Evolutionary conservation across 2,797 vertebrate genomes (phyloP), one percentile per base, ranked within the genome.

Genomic region (Argentina silus): DNA sequence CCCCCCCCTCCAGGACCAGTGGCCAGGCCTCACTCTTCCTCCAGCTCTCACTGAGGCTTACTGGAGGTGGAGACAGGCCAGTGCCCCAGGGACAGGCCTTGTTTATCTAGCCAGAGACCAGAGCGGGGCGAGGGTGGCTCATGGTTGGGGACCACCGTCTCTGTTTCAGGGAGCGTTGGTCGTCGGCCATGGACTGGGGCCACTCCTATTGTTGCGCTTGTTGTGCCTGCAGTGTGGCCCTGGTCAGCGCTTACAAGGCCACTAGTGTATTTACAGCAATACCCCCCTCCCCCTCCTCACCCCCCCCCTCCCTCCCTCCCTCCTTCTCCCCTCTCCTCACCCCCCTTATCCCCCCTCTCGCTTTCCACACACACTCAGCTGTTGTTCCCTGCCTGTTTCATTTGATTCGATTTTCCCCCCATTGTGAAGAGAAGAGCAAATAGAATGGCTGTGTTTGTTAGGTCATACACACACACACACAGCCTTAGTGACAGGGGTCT

Each of bases 401-500:
- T 90, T 82, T 78, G 85, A 88, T 88, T 86, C 82, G 83, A 88
- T 66, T 88, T 56, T 72, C 70, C 80, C 78, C 85, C 69, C 78
- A 85, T 89, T 90, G 89, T 91, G 81, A 85, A 81, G 17, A 48
- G 75, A 55, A 45, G 82, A 78, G 81, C 83, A 83, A 86, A 83
- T 81, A 86, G 79, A 85, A 83, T 67, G 57, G 72, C 70, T 10
- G 75, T 70, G 78, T 86, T 82, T 84, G 74, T 85, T 83, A 85
- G 81, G 65, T 63, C 53, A 36, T 36, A 45, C 7, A 45, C 73
- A 15, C 8, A 36, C 27, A 65, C 50, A 42, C 36, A 48, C 68
- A 70, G 51, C 14, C 14, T n/a, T 21, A 48, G n/a, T 64, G 61
- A 42, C 50, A 15, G 7, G 27, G 57, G 61, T 3, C 51, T 23